phyloP scores from a whole-genome alignment of 2,113 vertebrate genomes.

The Oncorhynchus masou region DNA sequence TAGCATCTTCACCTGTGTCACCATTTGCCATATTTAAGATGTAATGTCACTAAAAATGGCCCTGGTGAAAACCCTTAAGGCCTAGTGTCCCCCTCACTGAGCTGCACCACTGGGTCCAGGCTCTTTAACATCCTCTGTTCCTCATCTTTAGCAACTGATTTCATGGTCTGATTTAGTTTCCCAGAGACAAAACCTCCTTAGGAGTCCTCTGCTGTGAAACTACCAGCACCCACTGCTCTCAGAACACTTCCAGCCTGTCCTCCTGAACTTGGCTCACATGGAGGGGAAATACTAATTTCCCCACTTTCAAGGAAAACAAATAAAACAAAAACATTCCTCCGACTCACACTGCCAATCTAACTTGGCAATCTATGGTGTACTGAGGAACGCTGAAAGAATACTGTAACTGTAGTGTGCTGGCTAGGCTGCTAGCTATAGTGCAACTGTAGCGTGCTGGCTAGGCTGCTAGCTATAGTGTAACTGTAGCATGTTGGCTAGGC shows the following conservation, averaged over 20 bases:
- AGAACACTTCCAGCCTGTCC: conserved; percentile 60
- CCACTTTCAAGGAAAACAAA: conserved; percentile 30
- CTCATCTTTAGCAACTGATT: conserved; percentile 58
- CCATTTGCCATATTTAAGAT: conserved; percentile 37
- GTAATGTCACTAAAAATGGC: conserved; percentile 35
- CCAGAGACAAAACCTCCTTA: conserved; percentile 60
- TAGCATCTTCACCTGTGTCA: background rate
- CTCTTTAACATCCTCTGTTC: background rate
- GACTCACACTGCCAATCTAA: conserved; percentile 25
- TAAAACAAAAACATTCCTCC: conserved; percentile 39
- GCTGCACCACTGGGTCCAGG: conserved; percentile 6
- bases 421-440: too few species aligned
- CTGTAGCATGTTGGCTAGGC: too few species aligned
- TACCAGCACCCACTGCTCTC: conserved; percentile 59
- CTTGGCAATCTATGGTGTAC: background rate
- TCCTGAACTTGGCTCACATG: conserved; percentile 54
- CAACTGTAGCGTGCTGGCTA: too few species aligned
- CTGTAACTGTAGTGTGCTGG: background rate
- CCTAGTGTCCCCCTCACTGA: conserved; percentile 35
- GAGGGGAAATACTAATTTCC: conserved; percentile 52
- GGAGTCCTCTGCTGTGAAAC: conserved; percentile 63
- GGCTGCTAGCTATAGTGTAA: too few species aligned
- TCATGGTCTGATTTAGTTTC: conserved; percentile 74
- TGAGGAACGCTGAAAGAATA: background rate
- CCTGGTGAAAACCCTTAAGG: conserved; percentile 23